A percentile compares a stretch with the other conserved stretches of the same genome.
Conservation (phyloP, 2,113 vertebrate species). For the Leuciscus idus region DNA sequence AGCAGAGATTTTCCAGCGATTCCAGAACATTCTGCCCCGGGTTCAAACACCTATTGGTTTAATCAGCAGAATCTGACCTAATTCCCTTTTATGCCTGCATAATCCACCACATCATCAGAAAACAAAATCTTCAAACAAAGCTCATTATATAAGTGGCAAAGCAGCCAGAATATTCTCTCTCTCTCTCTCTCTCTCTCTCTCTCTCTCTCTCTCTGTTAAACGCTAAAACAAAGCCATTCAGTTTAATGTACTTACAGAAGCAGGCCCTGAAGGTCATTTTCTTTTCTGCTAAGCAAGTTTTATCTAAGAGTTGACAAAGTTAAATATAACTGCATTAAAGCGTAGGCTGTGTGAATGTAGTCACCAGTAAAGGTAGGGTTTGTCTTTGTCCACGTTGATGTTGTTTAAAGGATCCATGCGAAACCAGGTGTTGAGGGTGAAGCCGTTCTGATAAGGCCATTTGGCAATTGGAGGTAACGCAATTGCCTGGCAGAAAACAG, state of each 20-base stretch:
- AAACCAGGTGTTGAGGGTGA: constrained; percentile 98
- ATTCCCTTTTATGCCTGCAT: constrained; percentile 54
- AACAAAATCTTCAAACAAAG: constrained; percentile 57
- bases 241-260: constrained; percentile 59
- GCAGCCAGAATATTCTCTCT: constrained; percentile 14
- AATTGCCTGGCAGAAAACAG: constrained; percentile 81
- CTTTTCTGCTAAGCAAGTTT: background rate
- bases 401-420: constrained; percentile 97
- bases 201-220: background rate
- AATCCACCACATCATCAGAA: constrained; percentile 60
- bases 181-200: background rate
- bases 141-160: constrained; percentile 13
- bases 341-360: constrained; percentile 60
- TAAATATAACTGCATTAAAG: background rate
- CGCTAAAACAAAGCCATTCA: constrained; percentile 47
- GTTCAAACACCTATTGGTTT: constrained; percentile 58
- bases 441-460: constrained; percentile 99
- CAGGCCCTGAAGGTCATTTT: constrained; percentile 55
- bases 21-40: constrained; percentile 51
- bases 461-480: constrained; percentile 98
- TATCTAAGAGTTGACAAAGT: constrained; percentile 28
- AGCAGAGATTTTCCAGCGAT: constrained; percentile 51
- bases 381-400: constrained; percentile 96
- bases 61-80: constrained; percentile 65
- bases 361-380: constrained; percentile 98